Base-by-base conservation (phyloP, 2,888 invertebrate genomes). In the Monopis laevigella region DNA sequence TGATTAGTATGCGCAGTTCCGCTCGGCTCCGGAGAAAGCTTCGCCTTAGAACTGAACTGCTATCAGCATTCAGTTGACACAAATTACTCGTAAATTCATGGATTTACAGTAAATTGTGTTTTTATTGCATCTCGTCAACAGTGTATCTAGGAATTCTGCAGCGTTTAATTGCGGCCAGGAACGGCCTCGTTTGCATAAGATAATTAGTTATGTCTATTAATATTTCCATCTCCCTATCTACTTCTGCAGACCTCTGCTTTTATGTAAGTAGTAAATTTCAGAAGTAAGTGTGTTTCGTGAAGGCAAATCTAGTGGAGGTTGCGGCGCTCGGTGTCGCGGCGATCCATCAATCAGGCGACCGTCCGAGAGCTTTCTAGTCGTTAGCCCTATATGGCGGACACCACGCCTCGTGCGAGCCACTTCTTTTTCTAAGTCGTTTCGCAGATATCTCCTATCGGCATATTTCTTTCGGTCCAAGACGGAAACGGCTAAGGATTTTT, bases 361-460 rank as follows among this genome's bases (percentile, higher is more conserved):
- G 60, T 68, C 68, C 65, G 59, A 66, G 70, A 67, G 74, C 78
- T 78, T 80, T 80, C 80, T 73, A 77, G 75, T 80, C 77, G 77
- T 78, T 78, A 80, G 73, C 80, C 77, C 68, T 77, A 77, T 65
- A 80, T 62, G 80, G 80, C 52, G 58, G 48, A 62, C 66, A 73
- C 75, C 74, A 71, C 75, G 74, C 77, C 73, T 72, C 62, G 65
- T 59, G 56, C 65, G 57, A 60, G 62, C 66, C 62, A 73, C 71
- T 71, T 73, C 73, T 80, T 78, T 80, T 80, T 78, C 80, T 75
- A 80, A 78, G 69, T 64, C 61, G 73, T 69, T 65, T n/a, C 5
- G n/a, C 11, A 78, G 78, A 78, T 75, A 78, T 74, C 75, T 66
- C 60, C 57, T 57, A 66, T 61, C 68, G 60, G 57, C 71, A 71